A percentile compares a stretch with the other conserved stretches of the same genome.
phyloP scores from a whole-genome alignment of 2,113 vertebrate genomes.

The Hippocampus mohnikei region DNA sequence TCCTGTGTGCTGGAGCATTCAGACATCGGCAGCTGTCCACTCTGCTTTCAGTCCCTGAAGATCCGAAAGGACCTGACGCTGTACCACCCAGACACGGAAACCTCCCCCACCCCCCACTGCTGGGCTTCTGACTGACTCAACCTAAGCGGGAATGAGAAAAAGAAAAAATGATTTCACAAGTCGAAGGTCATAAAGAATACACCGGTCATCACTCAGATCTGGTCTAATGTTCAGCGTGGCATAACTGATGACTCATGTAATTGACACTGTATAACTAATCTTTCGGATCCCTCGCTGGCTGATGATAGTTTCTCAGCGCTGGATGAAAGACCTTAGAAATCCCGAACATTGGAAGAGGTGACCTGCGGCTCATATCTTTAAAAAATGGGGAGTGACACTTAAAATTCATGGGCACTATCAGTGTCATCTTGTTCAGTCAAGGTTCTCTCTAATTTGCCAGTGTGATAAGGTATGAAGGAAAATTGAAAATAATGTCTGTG shows the following conservation, averaged over 20 bases:
- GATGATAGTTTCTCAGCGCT: conserved; percentile 43
- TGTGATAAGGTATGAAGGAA: conserved; percentile 45
- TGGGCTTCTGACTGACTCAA: conserved; percentile 10
- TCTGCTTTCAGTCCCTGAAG: conserved; percentile 54
- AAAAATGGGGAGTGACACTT: conserved; percentile 50
- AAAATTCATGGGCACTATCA: conserved; percentile 53
- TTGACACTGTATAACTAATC: conserved; percentile 68
- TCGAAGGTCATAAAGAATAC: conserved; percentile 43
- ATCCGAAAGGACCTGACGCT: conserved; percentile 55
- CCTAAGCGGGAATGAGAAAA: conserved; percentile 3
- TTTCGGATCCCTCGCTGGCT: conserved; percentile 52
- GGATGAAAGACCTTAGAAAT: conserved; percentile 52
- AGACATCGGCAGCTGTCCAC: conserved; percentile 68
- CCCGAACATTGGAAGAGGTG: conserved; percentile 55
- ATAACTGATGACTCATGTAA: conserved; percentile 66
- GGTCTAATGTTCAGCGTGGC: conserved; percentile 54
- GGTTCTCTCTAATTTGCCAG: conserved; percentile 45
- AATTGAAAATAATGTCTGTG: conserved; percentile 64
- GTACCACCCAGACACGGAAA: conserved; percentile 50
- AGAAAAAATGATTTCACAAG: conserved; percentile 25
- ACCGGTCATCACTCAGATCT: conserved; percentile 42
- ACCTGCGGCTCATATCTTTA: conserved; percentile 56
- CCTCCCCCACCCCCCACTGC: conserved; percentile 6
- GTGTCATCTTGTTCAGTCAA: conserved; percentile 42
- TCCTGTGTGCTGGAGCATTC: conserved; percentile 54